Base-by-base conservation (phyloP, 2,797 vertebrate species). In the Spondyliosoma cantharus region DNA sequence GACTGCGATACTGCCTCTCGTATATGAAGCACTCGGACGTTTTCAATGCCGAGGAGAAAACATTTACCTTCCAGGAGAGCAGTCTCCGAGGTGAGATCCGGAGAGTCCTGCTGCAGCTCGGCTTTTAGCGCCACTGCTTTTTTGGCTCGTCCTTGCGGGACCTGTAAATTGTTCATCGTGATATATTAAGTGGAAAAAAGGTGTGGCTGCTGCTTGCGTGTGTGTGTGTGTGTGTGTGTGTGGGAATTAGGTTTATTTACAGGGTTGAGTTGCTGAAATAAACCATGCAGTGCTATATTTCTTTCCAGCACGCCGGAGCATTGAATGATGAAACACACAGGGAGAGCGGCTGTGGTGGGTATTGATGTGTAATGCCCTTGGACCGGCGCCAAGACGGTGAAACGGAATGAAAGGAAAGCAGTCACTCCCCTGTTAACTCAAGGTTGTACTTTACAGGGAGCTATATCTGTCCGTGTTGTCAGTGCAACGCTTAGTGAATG, bases 331-430 rank as follows among this genome's bases (percentile, higher is more conserved):
- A 91, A 91, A 91, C 90, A 83, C 90, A 87, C 80, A 87, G 79
- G 14, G 72, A 66, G 78, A 71, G 81, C 70, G 71, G 70, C 82
- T 79, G 85, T 54, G 82, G 87, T 81, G 89, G 84, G 84, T 89
- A 90, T 92, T 89, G 87, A 92, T 91, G 91, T 89, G 83, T 79
- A 86, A 90, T 91, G 91, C 89, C 83, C 85, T 87, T 93, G 93
- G 92, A 89, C 76, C 17, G 11, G 57, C 86, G 87, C 92, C 91
- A 91, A 79, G 84, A 60, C 45, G 78, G 82, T 86, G 88, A 87
- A 91, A 91, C 65, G 81, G 71, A 88, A 85, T 88, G 85, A 88
- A 91, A 82, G 90, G 85, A 86, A 91, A 84, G 87, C 86, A 82
- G 79, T 89, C 86, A 80, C 67, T 74, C 86, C 83, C 77, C 78